These are phyloP conservation scores for Mustela lutreola DNA, from an alignment of 2,113 vertebrate genomes.

Conservation along the genomic window DNA sequence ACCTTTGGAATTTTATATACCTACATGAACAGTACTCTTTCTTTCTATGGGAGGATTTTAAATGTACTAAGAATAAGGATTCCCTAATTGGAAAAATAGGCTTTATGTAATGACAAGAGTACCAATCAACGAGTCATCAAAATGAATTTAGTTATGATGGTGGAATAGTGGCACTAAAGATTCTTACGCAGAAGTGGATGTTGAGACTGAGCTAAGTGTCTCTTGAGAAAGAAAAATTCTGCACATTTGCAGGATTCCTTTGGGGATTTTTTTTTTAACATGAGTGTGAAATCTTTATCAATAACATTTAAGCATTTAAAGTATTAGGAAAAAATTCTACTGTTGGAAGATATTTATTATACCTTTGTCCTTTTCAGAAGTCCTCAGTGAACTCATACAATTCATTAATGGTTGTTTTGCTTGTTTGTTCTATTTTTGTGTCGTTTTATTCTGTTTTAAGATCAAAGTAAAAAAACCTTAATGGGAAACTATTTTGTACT, in stretches of 20 bases:
- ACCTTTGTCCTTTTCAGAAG: not conserved
- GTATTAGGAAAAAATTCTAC: constrained; percentile 1
- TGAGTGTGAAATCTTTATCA: not conserved
- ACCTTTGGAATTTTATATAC: constrained; percentile 43
- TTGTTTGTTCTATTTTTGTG: not conserved
- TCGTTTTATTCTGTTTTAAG: constrained; percentile 45
- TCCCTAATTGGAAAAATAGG: constrained; percentile 56
- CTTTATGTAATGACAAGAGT: constrained; percentile 36
- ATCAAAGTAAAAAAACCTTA: not conserved
- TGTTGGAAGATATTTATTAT: constrained; percentile 8
- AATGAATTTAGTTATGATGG: constrained; percentile 30
- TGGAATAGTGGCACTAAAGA: not conserved
- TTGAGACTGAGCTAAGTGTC: constrained; percentile 67
- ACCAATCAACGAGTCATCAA: not conserved
- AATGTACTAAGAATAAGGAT: constrained; percentile 36
- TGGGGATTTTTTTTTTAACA: not conserved
- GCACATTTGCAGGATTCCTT: not conserved
- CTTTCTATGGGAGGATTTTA: constrained; percentile 12
- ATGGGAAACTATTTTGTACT: not conserved
- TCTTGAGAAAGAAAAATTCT: constrained; percentile 58
- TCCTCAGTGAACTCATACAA: not conserved
- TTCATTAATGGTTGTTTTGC: not conserved
- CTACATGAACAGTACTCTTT: not conserved
- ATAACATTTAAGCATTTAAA: constrained; percentile 33
- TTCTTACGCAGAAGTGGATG: constrained; percentile 75